These are phyloP conservation scores for Pedionomus torquatus DNA, from an alignment of 2,113 vertebrate genomes.

Conservation along the genomic window DNA sequence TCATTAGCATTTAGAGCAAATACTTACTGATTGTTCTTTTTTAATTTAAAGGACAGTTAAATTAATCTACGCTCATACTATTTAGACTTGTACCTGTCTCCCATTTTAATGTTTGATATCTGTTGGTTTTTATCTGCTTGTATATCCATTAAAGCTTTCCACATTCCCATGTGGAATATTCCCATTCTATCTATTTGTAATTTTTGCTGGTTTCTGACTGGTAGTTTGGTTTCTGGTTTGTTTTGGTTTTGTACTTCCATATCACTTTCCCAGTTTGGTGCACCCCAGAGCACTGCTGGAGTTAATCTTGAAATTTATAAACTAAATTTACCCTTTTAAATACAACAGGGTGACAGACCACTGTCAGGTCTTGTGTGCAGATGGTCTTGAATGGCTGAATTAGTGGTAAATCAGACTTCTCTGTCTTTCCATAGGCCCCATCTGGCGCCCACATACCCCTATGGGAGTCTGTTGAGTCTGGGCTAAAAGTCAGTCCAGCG, in stretches of 20 bases:
- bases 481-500: not conserved
- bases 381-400: not conserved
- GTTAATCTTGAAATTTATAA: not conserved
- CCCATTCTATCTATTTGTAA: not conserved
- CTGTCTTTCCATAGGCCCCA: not conserved
- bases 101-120: not conserved
- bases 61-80: not conserved
- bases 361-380: not conserved
- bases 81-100: not conserved
- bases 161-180: not conserved
- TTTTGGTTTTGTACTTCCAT: not conserved
- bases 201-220: not conserved
- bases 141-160: not conserved
- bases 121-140: not conserved
- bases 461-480: not conserved
- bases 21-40: not conserved
- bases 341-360: fast-evolving
- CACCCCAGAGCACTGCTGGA: not conserved
- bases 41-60: not conserved
- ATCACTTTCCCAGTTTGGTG: not conserved
- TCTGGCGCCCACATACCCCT: not conserved
- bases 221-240: not conserved
- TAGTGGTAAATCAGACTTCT: not conserved
- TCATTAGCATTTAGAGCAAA: not conserved
- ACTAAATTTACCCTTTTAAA: not conserved